These are phyloP conservation scores for Tadarida brasiliensis DNA, from an alignment of 2,797 vertebrate genomes.

Conservation along the genomic window DNA sequence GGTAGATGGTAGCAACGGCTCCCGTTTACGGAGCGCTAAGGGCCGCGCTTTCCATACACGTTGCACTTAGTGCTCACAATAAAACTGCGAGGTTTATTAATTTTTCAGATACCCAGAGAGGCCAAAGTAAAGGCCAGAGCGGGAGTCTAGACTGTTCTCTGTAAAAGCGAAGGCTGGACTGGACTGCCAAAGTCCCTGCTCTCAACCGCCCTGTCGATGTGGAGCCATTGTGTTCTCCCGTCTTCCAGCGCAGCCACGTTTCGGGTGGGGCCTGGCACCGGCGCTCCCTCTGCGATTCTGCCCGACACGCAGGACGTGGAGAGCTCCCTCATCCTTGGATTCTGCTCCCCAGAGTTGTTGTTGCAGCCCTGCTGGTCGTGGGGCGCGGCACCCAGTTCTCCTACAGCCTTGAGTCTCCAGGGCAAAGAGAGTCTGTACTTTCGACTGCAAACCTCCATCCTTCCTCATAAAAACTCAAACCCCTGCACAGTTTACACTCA, in stretches of 20 bases:
- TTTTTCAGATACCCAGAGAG: constrained; percentile 26
- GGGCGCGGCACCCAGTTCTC: neutral
- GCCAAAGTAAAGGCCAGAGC: neutral
- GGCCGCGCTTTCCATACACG: neutral
- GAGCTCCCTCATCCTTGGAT: neutral
- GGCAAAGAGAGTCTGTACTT: neutral
- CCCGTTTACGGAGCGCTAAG: neutral
- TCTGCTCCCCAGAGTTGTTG: neutral
- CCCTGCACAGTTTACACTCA: neutral
- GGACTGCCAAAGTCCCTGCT: no score
- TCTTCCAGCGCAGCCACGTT: accelerated
- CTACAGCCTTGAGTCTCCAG: neutral
- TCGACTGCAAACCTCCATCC: neutral
- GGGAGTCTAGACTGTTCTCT: neutral
- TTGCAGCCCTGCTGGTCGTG: neutral
- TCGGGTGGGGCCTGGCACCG: neutral
- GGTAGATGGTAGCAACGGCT: neutral
- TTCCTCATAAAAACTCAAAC: neutral
- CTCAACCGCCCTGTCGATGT: neutral
- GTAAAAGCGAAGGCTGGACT: neutral
- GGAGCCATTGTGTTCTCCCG: neutral
- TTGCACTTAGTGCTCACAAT: neutral
- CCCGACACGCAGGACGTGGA: neutral
- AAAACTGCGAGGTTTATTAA: neutral
- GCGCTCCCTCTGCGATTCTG: neutral